A percentile compares a stretch with the other conserved stretches of the same genome.
These are phyloP conservation scores for Drosophila flavopinicola DNA, from an alignment of 2,888 invertebrate species.

Conservation along the genomic window DNA sequence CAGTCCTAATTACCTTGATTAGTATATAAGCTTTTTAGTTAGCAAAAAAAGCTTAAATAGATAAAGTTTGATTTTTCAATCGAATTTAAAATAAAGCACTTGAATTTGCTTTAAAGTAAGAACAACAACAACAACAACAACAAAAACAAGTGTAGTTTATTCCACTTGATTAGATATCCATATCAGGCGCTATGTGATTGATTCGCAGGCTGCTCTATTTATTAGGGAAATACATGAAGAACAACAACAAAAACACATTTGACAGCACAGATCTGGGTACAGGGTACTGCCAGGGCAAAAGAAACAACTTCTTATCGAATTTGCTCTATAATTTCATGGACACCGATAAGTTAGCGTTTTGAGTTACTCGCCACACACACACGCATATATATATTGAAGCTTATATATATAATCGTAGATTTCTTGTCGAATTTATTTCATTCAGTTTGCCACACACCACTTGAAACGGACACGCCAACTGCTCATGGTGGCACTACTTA, in stretches of 20 bases:
- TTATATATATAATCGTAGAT: not conserved
- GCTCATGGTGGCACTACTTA: constrained; percentile 6
- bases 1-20: no score
- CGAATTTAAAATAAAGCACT: constrained; percentile 14
- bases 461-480: constrained; percentile 33
- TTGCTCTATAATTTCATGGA: constrained; percentile 57
- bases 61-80: not conserved
- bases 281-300: constrained; percentile 13
- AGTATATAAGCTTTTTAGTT: not conserved
- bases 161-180: constrained; percentile 68
- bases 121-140: constrained; percentile 15
- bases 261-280: constrained; percentile 46
- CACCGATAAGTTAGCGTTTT: constrained; percentile 37
- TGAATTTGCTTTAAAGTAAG: constrained; percentile 7
- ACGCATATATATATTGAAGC: not conserved
- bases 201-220: constrained; percentile 49
- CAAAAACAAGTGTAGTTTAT: constrained; percentile 44
- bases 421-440: constrained; percentile 28
- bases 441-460: constrained; percentile 30
- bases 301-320: constrained; percentile 51
- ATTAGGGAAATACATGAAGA: constrained; percentile 25
- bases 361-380: constrained; percentile 17
- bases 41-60: no score
- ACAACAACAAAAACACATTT: constrained; percentile 19
- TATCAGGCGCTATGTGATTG: constrained; percentile 68